phyloP scores from a whole-genome alignment of 2,797 vertebrate genomes.

The Manis pentadactyla region DNA sequence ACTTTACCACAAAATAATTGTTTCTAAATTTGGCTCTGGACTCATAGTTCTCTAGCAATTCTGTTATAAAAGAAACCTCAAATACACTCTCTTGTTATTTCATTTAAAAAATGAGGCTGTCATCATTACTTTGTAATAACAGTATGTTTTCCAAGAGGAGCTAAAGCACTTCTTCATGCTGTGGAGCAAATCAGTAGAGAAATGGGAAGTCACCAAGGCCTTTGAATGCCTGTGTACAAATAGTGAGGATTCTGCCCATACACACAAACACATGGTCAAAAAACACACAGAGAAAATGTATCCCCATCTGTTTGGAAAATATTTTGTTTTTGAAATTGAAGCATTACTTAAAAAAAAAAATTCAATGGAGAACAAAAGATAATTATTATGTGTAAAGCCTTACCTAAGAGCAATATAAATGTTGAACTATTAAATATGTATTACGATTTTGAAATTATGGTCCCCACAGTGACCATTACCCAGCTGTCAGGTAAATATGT shows the following conservation, averaged over 20 bases:
- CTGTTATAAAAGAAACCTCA: not conserved
- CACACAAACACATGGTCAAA: not conserved
- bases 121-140: not conserved
- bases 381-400: not conserved
- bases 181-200: not conserved
- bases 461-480: slow-evolving; percentile 26
- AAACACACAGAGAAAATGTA: not conserved
- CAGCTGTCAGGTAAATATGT: slow-evolving; percentile 47
- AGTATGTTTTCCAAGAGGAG: not conserved
- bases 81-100: not conserved
- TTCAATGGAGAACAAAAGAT: slow-evolving; percentile 34
- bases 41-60: slow-evolving; percentile 15
- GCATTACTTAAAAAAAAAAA: not conserved
- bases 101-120: not conserved
- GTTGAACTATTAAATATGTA: slow-evolving; percentile 38
- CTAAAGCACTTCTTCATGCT: not conserved
- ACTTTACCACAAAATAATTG: slow-evolving; percentile 4
- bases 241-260: not conserved
- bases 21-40: not conserved
- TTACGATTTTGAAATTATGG: slow-evolving; percentile 50
- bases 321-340: slow-evolving; percentile 30
- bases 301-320: not conserved
- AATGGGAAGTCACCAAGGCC: not conserved
- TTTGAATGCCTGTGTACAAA: not conserved
- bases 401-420: slow-evolving; percentile 24